A percentile compares a stretch with the other conserved stretches of the same genome.
Conservation (phyloP, 1,140 invertebrate genomes). For the Oscheius sp. region DNA sequence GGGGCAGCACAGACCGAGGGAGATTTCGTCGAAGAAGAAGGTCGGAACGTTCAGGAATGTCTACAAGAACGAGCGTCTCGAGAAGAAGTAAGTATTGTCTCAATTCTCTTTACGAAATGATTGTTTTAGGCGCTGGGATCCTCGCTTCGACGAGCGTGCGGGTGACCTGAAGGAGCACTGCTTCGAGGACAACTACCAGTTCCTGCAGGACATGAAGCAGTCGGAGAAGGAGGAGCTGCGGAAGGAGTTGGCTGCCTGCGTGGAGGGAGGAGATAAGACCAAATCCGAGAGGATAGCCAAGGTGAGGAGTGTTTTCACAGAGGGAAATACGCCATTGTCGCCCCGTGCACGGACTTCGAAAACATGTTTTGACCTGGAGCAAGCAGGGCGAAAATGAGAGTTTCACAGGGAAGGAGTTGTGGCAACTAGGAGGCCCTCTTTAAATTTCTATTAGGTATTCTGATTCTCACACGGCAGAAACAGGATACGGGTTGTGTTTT, state of each 20-base stretch:
- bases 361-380: too few species aligned
- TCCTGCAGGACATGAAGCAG: constrained; percentile 18
- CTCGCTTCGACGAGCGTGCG: constrained; percentile 29
- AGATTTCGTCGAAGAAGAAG: constrained; percentile 16
- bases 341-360: too few species aligned
- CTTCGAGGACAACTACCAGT: constrained; percentile 30
- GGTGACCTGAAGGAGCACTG: constrained; percentile 25
- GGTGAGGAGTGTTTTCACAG: too few species aligned
- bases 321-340: too few species aligned
- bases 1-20: constrained; percentile 23
- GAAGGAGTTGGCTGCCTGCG: neutral
- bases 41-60: constrained; percentile 12
- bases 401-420: too few species aligned
- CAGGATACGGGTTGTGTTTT: too few species aligned
- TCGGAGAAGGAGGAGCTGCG: constrained; percentile 17
- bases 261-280: neutral
- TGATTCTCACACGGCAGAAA: too few species aligned
- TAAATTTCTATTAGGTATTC: too few species aligned
- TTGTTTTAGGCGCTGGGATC: constrained; percentile 20
- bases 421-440: too few species aligned
- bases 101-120: neutral
- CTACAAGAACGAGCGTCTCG: constrained; percentile 7
- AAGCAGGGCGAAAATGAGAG: too few species aligned
- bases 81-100: constrained; percentile 12
- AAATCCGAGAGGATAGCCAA: neutral